Base-by-base conservation (phyloP, 2,113 vertebrate species). In the Trinectes maculatus region DNA sequence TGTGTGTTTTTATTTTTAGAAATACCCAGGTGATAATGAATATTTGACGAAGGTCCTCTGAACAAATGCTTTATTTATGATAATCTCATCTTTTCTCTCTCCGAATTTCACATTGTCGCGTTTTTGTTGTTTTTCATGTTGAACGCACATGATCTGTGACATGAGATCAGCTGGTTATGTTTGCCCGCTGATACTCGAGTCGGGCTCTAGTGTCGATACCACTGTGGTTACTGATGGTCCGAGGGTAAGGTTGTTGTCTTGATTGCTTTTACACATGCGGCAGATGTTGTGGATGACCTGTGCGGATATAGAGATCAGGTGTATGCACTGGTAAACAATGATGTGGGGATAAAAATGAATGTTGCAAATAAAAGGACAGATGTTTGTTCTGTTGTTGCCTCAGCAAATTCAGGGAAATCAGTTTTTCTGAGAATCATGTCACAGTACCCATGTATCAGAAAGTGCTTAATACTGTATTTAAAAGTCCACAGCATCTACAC, bases 301-400 rank as follows among this genome's bases (percentile, higher is more conserved):
- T 53, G 37, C 29, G 58, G 26, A 26, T 70, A 21, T 46, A 57
- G 21, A 13, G 39, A 65, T 25, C 51, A 74, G 21, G 31, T 69
- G 21, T n/a, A 47, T 56, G 39, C 5, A 42, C 18, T 73, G 58
- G 52, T 48, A 42, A 68, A 70, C 40, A 43, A 21, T 66, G 65
- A 71, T 33, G 16, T 72, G 74, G 80, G 63, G 77, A 70, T 55
- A 75, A 76, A 70, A 34, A 24, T 68, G 40, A 71, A 82, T 58
- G 62, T 63, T 80, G 42, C 75, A 51, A 88, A 87, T 89, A 87
- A 86, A 87, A 65, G 42, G 3, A 52, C 0, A 33, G 24, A 47
- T 36, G 58, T 15, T 62, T 56, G 9, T 11, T 51, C 33, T 46
- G 6, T 53, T 63, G 18, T 70, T 59, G 48, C 8, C 47, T 73